Evolutionary conservation across 1,140 invertebrate species (phyloP), one percentile per base, ranked within the genome.

Genomic region (Camponotus vicinus): DNA sequence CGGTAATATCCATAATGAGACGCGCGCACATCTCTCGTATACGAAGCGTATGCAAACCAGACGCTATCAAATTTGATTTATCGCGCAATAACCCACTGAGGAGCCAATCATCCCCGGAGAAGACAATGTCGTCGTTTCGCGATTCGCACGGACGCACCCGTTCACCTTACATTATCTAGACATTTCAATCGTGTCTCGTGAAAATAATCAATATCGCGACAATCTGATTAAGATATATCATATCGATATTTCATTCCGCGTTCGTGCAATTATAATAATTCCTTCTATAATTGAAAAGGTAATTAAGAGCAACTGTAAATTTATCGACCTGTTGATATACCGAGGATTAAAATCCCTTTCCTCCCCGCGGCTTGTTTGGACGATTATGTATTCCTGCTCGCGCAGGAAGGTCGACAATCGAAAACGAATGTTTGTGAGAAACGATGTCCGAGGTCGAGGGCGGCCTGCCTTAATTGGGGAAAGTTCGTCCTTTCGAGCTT

Each of bases 11-110:
- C 89, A 91, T 91, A 92, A 92, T 89, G 86, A 91, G 88, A 66
- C 83, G 76, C 71, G 87, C 90, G 86, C 89, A 27, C 27, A 88
- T 92, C 49, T 52, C 15, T 52, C 76, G 84, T 57, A 88, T 71
- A 40, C 71, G 87, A 78, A 89, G 52, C 40, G n/a, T 55, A 82
- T 71, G 59, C 78, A 34, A 86, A 40, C 71, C 87, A 86, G 89
- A 89, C 90, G 88, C 90, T 90, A 93, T 92, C 90, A 90, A 92
- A 92, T 79, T 87, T 93, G 92, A 93, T 93, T 93, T 93, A 93
- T 93, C 86, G 90, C 66, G 64, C 90, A 93, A 93, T 93, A 93
- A 93, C 89, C 88, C 82, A 85, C 45, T n/a, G 59, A 57, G 42
- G 70, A 92, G 89, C 90, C 91, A 91, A 90, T 89, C 89, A 87